Base-by-base conservation (phyloP, 2,113 vertebrate genomes). In the Carollia perspicillata region DNA sequence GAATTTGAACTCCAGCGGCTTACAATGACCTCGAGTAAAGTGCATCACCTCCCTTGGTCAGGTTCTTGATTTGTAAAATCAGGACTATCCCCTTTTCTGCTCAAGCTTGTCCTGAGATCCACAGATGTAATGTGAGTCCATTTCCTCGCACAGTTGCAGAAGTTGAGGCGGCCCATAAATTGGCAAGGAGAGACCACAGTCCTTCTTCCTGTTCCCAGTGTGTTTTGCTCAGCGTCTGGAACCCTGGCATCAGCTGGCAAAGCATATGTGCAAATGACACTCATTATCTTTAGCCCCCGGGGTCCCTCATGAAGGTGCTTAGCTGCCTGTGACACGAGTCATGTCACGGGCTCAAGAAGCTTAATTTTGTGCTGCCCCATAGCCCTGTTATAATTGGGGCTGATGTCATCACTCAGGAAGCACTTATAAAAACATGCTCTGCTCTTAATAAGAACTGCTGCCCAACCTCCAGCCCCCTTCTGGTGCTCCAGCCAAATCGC, bases 331-430 rank as follows among this genome's bases (percentile, higher is more conserved):
- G 96, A 93, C 85, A 42, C 81, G n/a, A 58, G 85, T 83, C 72
- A 83, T 74, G 91, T 86, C 65, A 0, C 78, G 30, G 60, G 72
- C 77, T 93, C 85, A 66, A 66, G 72, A 93, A 90, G 44, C 90
- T 94, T 96, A 65, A 86, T 95, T 97, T 86, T 65, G 55, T 80
- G 78, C 83, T 80, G 77, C 84, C 81, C 81, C 65, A 13, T 33
- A 88, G 92, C 92, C 88, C 94, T 72, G 74, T 95, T 96, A 95
- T 95, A 97, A 95, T 92, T 95, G 94, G 69, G 71, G 33, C 84
- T 97, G 94, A 97, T 14, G 8, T 97, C 95, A 97, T 40, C 35
- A 5, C 87, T 79, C 63, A 58, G 28, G 37, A 95, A 81, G 66
- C 85, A 58, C 65, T 93, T 79, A 55, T 2, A 5, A 35, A 92